Percentiles rank a stretch among this genome's conserved stretches.
These are phyloP conservation scores for Columbina picui DNA, from an alignment of 2,113 vertebrate genomes.

Conservation along the genomic window DNA sequence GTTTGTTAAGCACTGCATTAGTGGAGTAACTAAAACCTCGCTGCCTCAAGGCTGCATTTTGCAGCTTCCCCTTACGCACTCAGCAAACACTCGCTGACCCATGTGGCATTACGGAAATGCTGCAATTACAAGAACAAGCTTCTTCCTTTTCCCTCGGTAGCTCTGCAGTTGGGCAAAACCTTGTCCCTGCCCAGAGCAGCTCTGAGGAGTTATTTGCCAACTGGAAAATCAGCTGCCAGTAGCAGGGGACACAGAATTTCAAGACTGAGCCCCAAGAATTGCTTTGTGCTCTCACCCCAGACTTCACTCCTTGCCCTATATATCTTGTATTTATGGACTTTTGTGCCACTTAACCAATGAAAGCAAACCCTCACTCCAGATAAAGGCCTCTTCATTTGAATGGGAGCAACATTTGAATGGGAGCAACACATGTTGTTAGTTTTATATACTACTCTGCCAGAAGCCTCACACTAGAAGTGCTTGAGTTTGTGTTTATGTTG, in stretches of 20 bases:
- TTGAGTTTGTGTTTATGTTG: not conserved
- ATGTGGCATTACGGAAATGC: not conserved
- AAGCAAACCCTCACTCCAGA: not conserved
- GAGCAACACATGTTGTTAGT: not conserved
- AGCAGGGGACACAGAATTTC: not conserved
- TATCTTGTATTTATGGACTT: not conserved
- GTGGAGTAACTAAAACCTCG: not conserved
- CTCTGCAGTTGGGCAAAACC: not conserved
- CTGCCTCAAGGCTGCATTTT: not conserved
- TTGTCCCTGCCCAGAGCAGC: not conserved
- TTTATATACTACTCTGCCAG: not conserved
- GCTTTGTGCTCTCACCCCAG: not conserved
- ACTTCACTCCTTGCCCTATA: not conserved
- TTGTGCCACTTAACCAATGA: not conserved
- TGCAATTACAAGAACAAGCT: not conserved
- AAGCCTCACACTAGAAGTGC: not conserved
- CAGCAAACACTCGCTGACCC: not conserved
- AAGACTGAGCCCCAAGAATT: not conserved
- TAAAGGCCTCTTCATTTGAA: not conserved
- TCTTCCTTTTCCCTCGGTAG: not conserved
- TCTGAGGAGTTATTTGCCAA: not conserved
- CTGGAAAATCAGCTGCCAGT: not conserved
- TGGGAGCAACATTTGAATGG: not conserved
- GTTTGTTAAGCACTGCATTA: not conserved
- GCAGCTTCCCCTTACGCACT: not conserved